phyloP scores from a whole-genome alignment of 2,113 vertebrate genomes.

The Microcebus tavaratra region DNA sequence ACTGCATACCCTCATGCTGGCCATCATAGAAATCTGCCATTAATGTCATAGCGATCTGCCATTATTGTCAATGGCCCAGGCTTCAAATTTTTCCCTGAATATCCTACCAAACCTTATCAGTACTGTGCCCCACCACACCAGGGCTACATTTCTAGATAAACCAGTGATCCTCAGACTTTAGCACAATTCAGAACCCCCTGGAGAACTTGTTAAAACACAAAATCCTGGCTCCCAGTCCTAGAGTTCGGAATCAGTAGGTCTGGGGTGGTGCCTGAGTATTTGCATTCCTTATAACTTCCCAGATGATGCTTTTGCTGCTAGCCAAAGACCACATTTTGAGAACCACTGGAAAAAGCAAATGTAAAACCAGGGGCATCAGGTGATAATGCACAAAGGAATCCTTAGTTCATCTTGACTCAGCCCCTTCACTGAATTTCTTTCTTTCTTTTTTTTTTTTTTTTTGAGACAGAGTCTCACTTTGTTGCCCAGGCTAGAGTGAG shows the following conservation, averaged over 20 bases:
- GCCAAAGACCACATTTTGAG: slow-evolving; percentile 7
- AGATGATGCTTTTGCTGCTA: neutral
- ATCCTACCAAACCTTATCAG: neutral
- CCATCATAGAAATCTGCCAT: neutral
- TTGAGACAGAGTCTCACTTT: too few species aligned
- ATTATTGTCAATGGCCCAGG: neutral
- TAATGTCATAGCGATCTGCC: neutral
- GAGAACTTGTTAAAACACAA: neutral
- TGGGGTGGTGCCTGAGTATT: neutral
- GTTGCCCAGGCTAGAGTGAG: too few species aligned
- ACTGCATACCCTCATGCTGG: neutral
- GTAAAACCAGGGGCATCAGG: neutral
- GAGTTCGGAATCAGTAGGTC: neutral
- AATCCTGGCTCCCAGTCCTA: neutral
- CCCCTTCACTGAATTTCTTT: neutral
- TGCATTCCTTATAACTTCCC: slow-evolving; percentile 29
- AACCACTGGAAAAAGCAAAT: neutral
- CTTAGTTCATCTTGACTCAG: slow-evolving; percentile 8
- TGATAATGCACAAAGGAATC: neutral
- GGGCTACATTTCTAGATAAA: slow-evolving; percentile 16
- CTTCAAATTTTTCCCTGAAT: neutral
- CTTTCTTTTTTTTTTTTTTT: too few species aligned
- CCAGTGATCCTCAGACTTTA: neutral
- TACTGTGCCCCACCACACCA: neutral
- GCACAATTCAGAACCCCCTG: neutral